These are phyloP conservation scores for Acropternis orthonyx DNA, from an alignment of 2,797 vertebrate genomes.

Conservation along the genomic window DNA sequence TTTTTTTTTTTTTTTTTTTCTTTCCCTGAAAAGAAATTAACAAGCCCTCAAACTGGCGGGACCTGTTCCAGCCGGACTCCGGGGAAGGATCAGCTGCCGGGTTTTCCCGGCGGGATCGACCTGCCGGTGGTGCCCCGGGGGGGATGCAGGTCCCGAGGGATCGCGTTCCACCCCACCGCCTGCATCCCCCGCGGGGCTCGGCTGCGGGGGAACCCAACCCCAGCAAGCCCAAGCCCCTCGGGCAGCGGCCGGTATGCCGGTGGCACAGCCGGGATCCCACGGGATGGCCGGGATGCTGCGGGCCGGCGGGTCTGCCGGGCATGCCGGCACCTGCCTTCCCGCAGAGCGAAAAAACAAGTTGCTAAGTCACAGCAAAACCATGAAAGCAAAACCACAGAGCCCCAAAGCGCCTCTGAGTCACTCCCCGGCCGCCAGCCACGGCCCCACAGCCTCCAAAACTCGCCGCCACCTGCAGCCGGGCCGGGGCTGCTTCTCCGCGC, in stretches of 20 bases:
- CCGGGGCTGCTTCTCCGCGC: neutral
- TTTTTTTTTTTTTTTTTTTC: neutral
- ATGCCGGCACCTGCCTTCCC: neutral
- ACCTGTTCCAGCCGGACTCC: neutral
- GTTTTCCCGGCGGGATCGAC: neutral
- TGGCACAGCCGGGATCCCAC: no score
- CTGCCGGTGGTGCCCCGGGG: rapidly evolving
- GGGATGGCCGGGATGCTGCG: neutral
- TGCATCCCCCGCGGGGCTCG: neutral
- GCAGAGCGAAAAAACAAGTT: neutral
- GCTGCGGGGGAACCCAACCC: neutral
- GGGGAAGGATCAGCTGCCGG: neutral
- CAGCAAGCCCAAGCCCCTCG: rapidly evolving
- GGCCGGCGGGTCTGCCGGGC: neutral
- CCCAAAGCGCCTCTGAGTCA: conserved; percentile 79
- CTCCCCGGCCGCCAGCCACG: conserved; percentile 53
- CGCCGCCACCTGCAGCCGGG: conserved; percentile 71
- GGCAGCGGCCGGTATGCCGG: rapidly evolving
- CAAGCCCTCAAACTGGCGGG: neutral
- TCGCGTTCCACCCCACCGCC: rapidly evolving
- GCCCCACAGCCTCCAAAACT: conserved; percentile 67
- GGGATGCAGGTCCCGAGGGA: neutral
- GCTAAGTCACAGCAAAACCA: conserved; percentile 78
- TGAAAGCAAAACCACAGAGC: conserved; percentile 83
- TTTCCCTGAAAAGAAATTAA: neutral